phyloP scores from a whole-genome alignment of 37 sponge, comb jelly and placozoan species.

The Ephydatia muelleri region DNA sequence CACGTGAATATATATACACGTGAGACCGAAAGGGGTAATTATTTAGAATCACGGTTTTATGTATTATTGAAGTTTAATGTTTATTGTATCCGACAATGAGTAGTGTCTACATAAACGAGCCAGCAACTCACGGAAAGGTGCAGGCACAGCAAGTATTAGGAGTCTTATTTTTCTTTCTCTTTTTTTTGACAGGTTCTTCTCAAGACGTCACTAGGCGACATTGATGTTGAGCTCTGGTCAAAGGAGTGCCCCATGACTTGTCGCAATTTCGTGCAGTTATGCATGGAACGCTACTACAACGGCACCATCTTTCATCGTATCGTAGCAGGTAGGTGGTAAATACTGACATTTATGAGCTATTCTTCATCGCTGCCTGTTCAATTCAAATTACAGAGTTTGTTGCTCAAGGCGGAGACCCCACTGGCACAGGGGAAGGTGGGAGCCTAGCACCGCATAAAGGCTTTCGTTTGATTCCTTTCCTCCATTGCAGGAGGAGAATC shows the following conservation, averaged over 20 bases:
- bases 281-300: constrained; percentile 95
- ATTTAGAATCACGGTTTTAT: background rate
- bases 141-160: background rate
- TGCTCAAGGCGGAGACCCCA: constrained; percentile 93
- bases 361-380: background rate
- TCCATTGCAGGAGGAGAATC: constrained; percentile 81
- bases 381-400: constrained; percentile 63
- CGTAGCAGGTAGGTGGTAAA: constrained; percentile 51
- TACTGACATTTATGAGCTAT: background rate
- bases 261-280: constrained; percentile 97
- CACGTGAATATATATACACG: background rate
- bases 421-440: constrained; percentile 95
- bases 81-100: too few species aligned
- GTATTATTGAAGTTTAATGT: too few species aligned
- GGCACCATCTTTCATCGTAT: constrained; percentile 92
- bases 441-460: background rate
- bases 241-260: constrained; percentile 98
- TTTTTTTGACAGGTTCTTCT: constrained; percentile 68
- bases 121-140: constrained; percentile 95
- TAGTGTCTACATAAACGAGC: constrained; percentile 94
- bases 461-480: constrained; percentile 6
- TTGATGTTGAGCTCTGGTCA: constrained; percentile 97
- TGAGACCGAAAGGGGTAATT: background rate
- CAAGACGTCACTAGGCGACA: constrained; percentile 84
- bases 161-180: background rate